phyloP scores from a whole-genome alignment of 1,140 invertebrate species.

The Diorhabda elongata region DNA sequence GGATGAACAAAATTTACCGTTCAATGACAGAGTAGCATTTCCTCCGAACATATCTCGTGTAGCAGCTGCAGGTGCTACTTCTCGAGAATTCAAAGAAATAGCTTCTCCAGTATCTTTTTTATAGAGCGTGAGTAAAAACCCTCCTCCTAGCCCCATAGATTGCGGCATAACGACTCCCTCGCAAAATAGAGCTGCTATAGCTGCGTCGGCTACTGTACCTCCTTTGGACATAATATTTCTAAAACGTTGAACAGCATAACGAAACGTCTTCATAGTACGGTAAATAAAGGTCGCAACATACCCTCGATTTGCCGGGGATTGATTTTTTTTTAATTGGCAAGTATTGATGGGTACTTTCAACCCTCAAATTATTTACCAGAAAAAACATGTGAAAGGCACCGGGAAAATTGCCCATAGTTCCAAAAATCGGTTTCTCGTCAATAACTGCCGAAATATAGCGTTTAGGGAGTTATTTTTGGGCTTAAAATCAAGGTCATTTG shows the following conservation, averaged over 20 bases:
- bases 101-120: conserved; percentile 50
- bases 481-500: too few relatives aligned
- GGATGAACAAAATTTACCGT: neutral
- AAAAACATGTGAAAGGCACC: too few relatives aligned
- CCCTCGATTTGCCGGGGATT: too few relatives aligned
- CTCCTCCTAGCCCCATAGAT: conserved; percentile 79
- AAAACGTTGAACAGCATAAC: neutral
- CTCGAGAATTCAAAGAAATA: conserved; percentile 61
- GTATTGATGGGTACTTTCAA: too few relatives aligned
- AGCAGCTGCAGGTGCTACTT: conserved; percentile 61
- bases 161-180: conserved; percentile 74
- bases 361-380: too few relatives aligned
- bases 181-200: conserved; percentile 74
- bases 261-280: too few relatives aligned
- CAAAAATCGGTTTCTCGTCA: too few relatives aligned
- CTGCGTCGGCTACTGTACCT: conserved; percentile 79
- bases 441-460: too few relatives aligned
- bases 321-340: too few relatives aligned
- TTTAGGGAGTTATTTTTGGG: too few relatives aligned
- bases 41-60: conserved; percentile 58
- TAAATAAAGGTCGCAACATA: too few relatives aligned
- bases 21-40: neutral
- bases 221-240: conserved; percentile 31
- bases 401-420: too few relatives aligned
- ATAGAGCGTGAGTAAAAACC: conserved; percentile 75